Percentiles rank a stretch among this genome's conserved stretches.
Conservation (phyloP, 2,888 invertebrate genomes). For the Drosophila neutralis region DNA sequence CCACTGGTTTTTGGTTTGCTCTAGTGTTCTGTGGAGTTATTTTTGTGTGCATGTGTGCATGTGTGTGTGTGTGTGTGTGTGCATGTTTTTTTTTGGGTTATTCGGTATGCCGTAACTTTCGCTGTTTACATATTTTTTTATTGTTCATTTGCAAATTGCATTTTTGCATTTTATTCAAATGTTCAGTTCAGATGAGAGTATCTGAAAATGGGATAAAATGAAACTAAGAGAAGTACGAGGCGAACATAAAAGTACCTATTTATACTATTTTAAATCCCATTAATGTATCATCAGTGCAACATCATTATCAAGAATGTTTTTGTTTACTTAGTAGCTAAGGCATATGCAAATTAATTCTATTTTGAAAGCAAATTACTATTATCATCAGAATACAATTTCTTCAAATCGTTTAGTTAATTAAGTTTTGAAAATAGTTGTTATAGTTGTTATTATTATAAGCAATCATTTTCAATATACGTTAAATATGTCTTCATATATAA, state of each 20-base stretch:
- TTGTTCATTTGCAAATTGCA: conserved; percentile 77
- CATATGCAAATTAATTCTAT: background rate
- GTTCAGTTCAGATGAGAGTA: conserved; percentile 7
- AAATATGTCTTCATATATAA: background rate
- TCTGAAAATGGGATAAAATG: conserved; percentile 9
- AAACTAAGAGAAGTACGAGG: background rate
- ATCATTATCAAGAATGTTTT: background rate
- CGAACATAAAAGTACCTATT: background rate
- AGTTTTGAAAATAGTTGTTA: background rate
- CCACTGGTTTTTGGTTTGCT: conserved; percentile 13
- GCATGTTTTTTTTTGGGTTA: conserved; percentile 1
- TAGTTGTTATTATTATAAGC: background rate
- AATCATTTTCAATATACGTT: background rate
- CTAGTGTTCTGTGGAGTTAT: conserved; percentile 17
- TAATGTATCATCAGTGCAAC: background rate
- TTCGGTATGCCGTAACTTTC: conserved; percentile 35
- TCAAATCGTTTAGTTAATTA: background rate
- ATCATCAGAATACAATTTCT: background rate
- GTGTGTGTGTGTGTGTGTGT: background rate
- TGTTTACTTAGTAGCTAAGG: background rate
- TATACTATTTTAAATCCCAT: background rate
- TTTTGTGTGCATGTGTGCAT: background rate
- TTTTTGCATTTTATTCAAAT: conserved; percentile 59
- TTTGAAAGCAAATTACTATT: background rate
- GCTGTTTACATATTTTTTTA: conserved; percentile 50